Base-by-base conservation (phyloP, 2,797 vertebrate genomes). In the Ceryle rudis region DNA sequence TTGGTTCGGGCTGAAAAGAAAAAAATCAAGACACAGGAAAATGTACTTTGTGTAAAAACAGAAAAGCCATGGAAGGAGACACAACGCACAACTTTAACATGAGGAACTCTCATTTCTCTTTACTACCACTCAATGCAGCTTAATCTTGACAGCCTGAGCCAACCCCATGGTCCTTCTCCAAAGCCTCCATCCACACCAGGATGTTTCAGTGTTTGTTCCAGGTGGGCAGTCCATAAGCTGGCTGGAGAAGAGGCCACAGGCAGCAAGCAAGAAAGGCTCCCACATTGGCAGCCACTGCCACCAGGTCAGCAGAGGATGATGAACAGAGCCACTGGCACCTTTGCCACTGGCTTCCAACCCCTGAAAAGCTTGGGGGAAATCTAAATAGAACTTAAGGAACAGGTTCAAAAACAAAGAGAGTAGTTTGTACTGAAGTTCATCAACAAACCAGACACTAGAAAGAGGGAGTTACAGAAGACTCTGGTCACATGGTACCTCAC, bases 141-240 rank as follows among this genome's bases (percentile, higher is more conserved):
- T 39, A 39, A 39, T 17, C 26, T 14, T 2, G 4, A 55, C 8
- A 39, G 2, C 2, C 6, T 1, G 5, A 23, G 49, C 0, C 0
- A 0, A 51, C 14, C 15, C 8, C 10, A 4, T 15, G 4, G 37
- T 7, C 14, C 17, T 16, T 19, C 6, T 21, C 4, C 2, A 10
- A 26, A 33, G 6, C 13, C 3, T 8, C 44, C 0, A 0, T 8
- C 44, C 0, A 0, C 7, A 31, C 10, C 2, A 46, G 47, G 39
- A 39, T 39, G 39, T 39, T 39, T 39, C 39, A 11, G 39, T 39
- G 39, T 39, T 39, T 39, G 39, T 12, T 39, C 39, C 13, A 12
- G 39, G 37, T 1, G 0, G 16, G 31, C 35, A 39, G 49, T 2
- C 41, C 0, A 0, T 5, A 7, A 20, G 22, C 19, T 37, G 28